Percentiles rank a stretch among this genome's conserved stretches.
Evolutionary conservation across 2,888 invertebrate genomes (phyloP).

Genomic region (Philhelius pedissequus): DNA sequence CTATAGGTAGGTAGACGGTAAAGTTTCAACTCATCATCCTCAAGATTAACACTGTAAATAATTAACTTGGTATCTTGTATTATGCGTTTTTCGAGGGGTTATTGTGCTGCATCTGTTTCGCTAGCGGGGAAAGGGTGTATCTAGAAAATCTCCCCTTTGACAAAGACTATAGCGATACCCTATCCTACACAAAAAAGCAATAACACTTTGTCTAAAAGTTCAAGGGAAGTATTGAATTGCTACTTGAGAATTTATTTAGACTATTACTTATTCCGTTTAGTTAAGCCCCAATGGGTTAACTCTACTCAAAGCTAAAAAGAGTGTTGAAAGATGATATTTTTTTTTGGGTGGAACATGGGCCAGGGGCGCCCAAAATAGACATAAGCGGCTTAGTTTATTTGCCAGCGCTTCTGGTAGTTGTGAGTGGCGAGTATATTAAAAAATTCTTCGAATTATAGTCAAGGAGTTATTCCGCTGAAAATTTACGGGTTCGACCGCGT

Average conservation of each 20-base stretch:
- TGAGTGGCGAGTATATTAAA: background rate
- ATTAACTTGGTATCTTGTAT: slow-evolving; percentile 33
- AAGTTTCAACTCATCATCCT: slow-evolving; percentile 43
- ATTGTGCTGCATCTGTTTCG: background rate
- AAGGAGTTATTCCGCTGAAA: background rate
- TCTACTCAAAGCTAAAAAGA: slow-evolving; percentile 16
- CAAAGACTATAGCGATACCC: slow-evolving; percentile 6
- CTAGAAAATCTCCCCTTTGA: background rate
- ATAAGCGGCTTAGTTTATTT: slow-evolving; percentile 41
- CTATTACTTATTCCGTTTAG: slow-evolving; percentile 50
- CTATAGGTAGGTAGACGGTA: too few relatives aligned
- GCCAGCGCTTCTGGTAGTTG: background rate
- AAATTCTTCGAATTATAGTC: slow-evolving; percentile 7
- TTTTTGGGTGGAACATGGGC: background rate
- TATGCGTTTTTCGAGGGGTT: slow-evolving; percentile 34
- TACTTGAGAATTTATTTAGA: slow-evolving; percentile 63
- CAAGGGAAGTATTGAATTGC: slow-evolving; percentile 60
- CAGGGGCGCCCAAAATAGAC: background rate
- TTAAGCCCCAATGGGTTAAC: slow-evolving; percentile 28
- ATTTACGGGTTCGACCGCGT: background rate
- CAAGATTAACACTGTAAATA: slow-evolving; percentile 64
- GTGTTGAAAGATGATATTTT: slow-evolving; percentile 63
- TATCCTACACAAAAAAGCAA: slow-evolving; percentile 34
- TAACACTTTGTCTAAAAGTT: slow-evolving; percentile 65
- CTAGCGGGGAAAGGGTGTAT: background rate